These are phyloP conservation scores for Crypturellus undulatus DNA, from an alignment of 2,113 vertebrate species.

Conservation along the genomic window DNA sequence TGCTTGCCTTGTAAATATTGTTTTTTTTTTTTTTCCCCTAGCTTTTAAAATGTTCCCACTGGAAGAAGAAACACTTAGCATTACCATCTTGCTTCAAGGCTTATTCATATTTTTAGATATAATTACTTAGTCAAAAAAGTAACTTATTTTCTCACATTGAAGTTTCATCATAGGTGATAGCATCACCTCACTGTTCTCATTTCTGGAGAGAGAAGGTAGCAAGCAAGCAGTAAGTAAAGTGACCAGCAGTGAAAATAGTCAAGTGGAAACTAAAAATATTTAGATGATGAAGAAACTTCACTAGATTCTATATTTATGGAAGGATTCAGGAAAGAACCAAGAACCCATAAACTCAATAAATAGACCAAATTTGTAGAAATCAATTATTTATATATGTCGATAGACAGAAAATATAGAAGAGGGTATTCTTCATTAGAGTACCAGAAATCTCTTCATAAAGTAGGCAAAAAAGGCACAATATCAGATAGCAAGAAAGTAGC, in stretches of 20 bases:
- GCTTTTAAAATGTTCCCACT: background rate
- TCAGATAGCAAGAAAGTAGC: slow-evolving; percentile 7
- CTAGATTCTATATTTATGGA: slow-evolving; percentile 7
- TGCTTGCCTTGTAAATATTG: background rate
- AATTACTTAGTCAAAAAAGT: background rate
- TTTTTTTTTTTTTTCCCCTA: accelerated
- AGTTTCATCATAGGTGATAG: slow-evolving; percentile 36
- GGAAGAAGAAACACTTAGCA: background rate
- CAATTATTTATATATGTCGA: slow-evolving; percentile 30
- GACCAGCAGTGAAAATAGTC: slow-evolving; percentile 25
- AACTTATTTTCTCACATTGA: background rate
- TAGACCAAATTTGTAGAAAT: slow-evolving; percentile 30
- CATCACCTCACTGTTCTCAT: slow-evolving; percentile 41
- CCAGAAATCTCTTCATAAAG: slow-evolving; percentile 22
- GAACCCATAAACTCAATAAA: slow-evolving; percentile 20
- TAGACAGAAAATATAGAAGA: slow-evolving; percentile 5
- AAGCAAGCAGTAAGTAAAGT: slow-evolving; percentile 60
- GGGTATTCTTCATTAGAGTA: background rate
- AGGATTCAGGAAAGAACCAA: slow-evolving; percentile 10
- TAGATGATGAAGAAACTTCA: slow-evolving; percentile 10
- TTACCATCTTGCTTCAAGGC: background rate
- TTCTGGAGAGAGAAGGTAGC: slow-evolving; percentile 50
- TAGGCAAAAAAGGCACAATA: slow-evolving; percentile 12
- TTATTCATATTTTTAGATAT: background rate
- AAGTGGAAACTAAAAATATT: slow-evolving; percentile 28